Percentiles rank a stretch among this genome's conserved stretches.
Evolutionary conservation across 2,888 invertebrate genomes (phyloP).

Genomic region (Drosophila subquinaria): DNA sequence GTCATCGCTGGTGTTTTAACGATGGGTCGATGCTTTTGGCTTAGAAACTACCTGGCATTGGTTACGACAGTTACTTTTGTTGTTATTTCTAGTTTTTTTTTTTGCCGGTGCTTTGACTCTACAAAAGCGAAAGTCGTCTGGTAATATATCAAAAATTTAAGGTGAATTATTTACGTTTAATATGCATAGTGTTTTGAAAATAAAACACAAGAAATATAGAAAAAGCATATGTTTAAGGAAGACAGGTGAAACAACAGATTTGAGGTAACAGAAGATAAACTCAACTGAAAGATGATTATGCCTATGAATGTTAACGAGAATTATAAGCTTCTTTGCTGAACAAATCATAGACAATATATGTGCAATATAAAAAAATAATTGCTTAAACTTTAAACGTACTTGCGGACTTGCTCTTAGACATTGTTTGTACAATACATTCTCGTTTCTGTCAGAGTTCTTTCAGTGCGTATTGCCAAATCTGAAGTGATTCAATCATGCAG

Average conservation of each 20-base stretch:
- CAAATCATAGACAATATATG: not conserved
- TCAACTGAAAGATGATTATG: not conserved
- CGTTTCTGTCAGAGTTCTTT: slow-evolving; percentile 11
- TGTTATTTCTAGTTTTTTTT: slow-evolving; percentile 27
- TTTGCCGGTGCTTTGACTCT: slow-evolving; percentile 41
- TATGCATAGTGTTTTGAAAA: slow-evolving; percentile 35
- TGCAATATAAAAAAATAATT: not conserved
- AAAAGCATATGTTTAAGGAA: slow-evolving; percentile 1
- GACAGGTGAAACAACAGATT: not conserved
- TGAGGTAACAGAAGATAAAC: not conserved
- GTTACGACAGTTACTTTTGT: slow-evolving; percentile 34
- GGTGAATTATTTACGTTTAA: slow-evolving; percentile 56
- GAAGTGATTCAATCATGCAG: slow-evolving; percentile 38
- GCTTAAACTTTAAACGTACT: not conserved
- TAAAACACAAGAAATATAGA: slow-evolving; percentile 9
- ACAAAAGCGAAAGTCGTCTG: slow-evolving; percentile 70
- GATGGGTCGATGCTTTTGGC: slow-evolving; percentile 47
- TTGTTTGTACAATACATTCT: not conserved
- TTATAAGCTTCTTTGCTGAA: not conserved
- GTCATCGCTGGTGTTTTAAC: slow-evolving; percentile 64
- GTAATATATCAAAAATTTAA: slow-evolving; percentile 68
- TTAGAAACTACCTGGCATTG: slow-evolving; percentile 57
- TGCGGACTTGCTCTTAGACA: slow-evolving; percentile 3
- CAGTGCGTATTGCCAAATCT: slow-evolving; percentile 26
- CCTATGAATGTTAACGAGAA: not conserved